Evolutionary conservation across 2,113 vertebrate species (phyloP), one percentile per base, ranked within the genome.

Genomic region (Carassius auratus): DNA sequence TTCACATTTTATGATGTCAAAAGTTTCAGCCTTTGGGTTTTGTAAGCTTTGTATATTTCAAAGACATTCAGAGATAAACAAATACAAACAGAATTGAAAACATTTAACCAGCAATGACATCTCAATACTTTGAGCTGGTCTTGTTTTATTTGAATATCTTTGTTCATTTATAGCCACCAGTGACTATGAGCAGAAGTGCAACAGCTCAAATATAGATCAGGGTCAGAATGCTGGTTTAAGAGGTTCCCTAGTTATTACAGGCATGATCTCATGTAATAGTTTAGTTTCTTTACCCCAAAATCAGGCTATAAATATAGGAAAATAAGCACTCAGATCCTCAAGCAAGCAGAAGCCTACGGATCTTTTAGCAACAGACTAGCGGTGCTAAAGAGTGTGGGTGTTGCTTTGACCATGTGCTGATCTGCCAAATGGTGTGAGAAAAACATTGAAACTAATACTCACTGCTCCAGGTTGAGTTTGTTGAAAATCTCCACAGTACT

Each of bases 401-500:
- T 66, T 48, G 33, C 36, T 80, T 76, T 55, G 48, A 23, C 10
- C 30, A 64, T 21, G 36, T 71, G 12, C 55, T 48, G 55, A n/a
- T 71, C 19, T 36, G 62, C n/a, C 52, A 13, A 68, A 66, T 19
- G 23, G 42, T 13, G 79, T 14, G 61, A 81, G 62, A 81, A 68
- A 81, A 68, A 81, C 61, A 66, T 45, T 5, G 14, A 17, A 81
- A 50, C 62, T 21, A 50, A 68, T 26, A 96, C 98, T 96, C 91
- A 99, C 98, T 99, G 98, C 89, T 99, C 98, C 88, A 99, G 91
- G 91, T 99, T 99, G 81, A 99, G 97, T 86, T 98, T 99, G 93
- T 98, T 99, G 90, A 99, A 99, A 88, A 99, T 99, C 90, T 99
- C 97, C 92, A 98, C 97, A 0, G 98, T 99, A 88, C 98, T 99